Percentiles rank a stretch among this genome's conserved stretches.
phyloP scores from a whole-genome alignment of 2,888 invertebrate species.

The Orthosia incerta region DNA sequence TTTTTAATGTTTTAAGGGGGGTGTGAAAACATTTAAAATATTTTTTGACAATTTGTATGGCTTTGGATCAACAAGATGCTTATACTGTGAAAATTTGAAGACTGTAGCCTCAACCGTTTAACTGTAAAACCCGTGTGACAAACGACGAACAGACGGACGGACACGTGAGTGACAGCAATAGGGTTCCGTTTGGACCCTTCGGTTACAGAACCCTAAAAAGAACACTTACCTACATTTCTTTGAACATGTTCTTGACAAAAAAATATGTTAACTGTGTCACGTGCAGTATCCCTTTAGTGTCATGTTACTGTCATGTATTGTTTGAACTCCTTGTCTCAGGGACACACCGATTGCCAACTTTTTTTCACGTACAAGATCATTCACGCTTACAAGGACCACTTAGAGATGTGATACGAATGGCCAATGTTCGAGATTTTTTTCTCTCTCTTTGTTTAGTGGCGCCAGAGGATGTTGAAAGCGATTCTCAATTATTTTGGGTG shows the following conservation, averaged over 20 bases:
- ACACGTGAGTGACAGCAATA: too few relatives aligned
- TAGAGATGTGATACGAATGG: slow-evolving; percentile 51
- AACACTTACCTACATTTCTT: slow-evolving; percentile 22
- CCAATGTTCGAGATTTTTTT: slow-evolving; percentile 57
- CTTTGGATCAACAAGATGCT: too few relatives aligned
- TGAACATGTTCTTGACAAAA: slow-evolving; percentile 35
- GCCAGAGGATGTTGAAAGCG: slow-evolving; percentile 58
- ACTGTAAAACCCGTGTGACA: too few relatives aligned
- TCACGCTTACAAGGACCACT: slow-evolving; percentile 63
- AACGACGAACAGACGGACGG: too few relatives aligned
- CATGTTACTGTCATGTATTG: slow-evolving; percentile 60
- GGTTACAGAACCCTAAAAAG: slow-evolving; percentile 1
- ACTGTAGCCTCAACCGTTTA: too few relatives aligned
- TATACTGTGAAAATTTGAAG: too few relatives aligned
- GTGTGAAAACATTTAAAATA: too few relatives aligned
- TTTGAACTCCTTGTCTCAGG: slow-evolving; percentile 45
- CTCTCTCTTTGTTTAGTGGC: slow-evolving; percentile 64
- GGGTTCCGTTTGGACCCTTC: too few relatives aligned
- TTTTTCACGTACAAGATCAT: slow-evolving; percentile 58
- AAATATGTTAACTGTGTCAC: slow-evolving; percentile 44
- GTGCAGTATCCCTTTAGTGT: slow-evolving; percentile 59
- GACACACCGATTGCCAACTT: slow-evolving; percentile 54
- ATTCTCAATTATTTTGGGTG: slow-evolving; percentile 24
- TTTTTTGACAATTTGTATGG: too few relatives aligned
- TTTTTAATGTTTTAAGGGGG: too few relatives aligned